Percentiles rank a stretch among this genome's conserved stretches.
Evolutionary conservation across 2,888 invertebrate species (phyloP).

Genomic region (Formica aserva): DNA sequence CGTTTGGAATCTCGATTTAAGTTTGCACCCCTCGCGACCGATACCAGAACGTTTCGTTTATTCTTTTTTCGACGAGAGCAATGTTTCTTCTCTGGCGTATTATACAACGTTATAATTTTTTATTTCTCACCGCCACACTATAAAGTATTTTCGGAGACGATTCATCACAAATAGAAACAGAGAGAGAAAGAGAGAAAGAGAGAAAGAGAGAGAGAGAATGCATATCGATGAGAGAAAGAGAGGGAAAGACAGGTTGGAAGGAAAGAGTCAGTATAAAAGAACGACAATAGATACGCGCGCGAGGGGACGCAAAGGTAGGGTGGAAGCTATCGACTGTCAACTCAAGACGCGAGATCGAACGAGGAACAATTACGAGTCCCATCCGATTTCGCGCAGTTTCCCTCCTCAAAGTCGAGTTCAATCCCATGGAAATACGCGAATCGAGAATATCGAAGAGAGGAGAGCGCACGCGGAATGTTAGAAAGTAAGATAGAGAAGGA

Average conservation of each 20-base stretch:
- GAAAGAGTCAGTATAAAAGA: constrained; percentile 46
- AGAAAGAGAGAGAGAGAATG: constrained; percentile 30
- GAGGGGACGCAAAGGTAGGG: constrained; percentile 30
- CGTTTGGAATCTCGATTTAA: constrained; percentile 57
- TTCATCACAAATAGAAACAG: constrained; percentile 64
- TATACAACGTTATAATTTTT: constrained; percentile 52
- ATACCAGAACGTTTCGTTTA: constrained; percentile 59
- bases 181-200: constrained; percentile 53
- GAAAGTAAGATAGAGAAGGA: constrained; percentile 17
- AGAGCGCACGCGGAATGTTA: constrained; percentile 40
- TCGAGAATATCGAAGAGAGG: constrained; percentile 10
- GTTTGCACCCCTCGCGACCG: constrained; percentile 52
- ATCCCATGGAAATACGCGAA: constrained; percentile 15
- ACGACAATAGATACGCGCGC: constrained; percentile 28
- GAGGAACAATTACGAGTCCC: not conserved
- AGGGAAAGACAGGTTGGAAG: not conserved
- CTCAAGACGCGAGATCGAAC: constrained; percentile 26
- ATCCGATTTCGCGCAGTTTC: constrained; percentile 39
- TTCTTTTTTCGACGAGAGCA: constrained; percentile 68
- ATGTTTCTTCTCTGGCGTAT: constrained; percentile 68
- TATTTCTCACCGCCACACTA: constrained; percentile 50
- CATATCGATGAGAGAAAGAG: constrained; percentile 18
- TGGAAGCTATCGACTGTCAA: constrained; percentile 11
- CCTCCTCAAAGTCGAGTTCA: constrained; percentile 12
- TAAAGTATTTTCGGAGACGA: constrained; percentile 64